Evolutionary conservation across 92 coral and sea anemone species (phyloP).

Genomic region (Phenganax subtilis): DNA sequence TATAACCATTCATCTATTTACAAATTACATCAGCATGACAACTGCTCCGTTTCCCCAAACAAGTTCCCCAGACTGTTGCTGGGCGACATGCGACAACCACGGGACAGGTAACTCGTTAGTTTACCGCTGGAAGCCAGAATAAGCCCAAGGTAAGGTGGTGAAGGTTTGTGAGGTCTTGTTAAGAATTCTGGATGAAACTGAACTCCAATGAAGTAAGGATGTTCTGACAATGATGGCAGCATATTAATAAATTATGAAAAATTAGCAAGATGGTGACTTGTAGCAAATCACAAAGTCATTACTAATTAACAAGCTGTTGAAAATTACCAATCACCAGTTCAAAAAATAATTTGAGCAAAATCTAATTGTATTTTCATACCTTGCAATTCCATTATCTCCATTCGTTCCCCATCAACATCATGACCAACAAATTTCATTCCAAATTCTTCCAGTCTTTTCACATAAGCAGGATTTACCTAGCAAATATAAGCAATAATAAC

Average conservation of each 20-base stretch:
- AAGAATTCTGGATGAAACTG: constrained; percentile 96
- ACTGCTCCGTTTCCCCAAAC: not conserved
- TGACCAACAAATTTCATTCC: constrained; percentile 97
- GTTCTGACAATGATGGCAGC: constrained; percentile 47
- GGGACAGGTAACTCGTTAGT: constrained; percentile 66
- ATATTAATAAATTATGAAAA: not conserved
- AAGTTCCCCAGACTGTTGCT: constrained; percentile 54
- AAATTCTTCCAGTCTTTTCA: constrained; percentile 64
- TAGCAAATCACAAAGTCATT: not conserved
- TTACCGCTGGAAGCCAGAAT: constrained; percentile 82
- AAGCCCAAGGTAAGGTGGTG: constrained; percentile 91
- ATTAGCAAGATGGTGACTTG: not conserved
- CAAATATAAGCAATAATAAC: not conserved
- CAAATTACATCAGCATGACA: not conserved
- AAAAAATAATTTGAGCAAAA: not conserved
- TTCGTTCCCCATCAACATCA: constrained; percentile 95
- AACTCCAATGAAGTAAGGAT: constrained; percentile 94
- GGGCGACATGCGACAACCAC: constrained; percentile 94
- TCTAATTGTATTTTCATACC: constrained; percentile 40
- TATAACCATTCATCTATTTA: not conserved
- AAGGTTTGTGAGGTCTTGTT: constrained; percentile 93
- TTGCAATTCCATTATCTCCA: constrained; percentile 93
- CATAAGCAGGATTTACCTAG: constrained; percentile 66
- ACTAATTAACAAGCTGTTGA: not conserved
- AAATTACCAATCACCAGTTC: not conserved